A percentile compares a stretch with the other conserved stretches of the same genome.
phyloP scores from a whole-genome alignment of 2,797 vertebrate species.

The Myotis myotis region DNA sequence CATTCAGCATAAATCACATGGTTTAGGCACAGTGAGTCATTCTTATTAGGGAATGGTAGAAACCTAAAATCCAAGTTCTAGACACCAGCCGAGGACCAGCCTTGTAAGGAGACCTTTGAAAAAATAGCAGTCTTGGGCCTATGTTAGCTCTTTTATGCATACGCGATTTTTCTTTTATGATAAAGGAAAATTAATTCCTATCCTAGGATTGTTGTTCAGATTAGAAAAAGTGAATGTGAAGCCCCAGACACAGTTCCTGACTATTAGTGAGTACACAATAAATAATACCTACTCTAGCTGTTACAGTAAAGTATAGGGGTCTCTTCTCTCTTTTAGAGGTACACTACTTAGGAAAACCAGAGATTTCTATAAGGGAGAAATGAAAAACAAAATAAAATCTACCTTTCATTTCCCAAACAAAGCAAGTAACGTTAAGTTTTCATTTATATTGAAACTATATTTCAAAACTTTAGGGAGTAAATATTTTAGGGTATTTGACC shows the following conservation, averaged over 20 bases:
- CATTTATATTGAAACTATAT: slow-evolving; percentile 23
- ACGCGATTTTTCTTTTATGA: background rate
- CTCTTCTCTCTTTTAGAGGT: background rate
- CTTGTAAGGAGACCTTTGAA: slow-evolving; percentile 32
- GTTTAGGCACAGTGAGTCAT: background rate
- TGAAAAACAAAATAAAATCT: background rate
- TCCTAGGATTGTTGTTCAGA: background rate
- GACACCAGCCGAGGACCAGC: background rate
- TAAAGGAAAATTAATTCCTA: slow-evolving; percentile 23
- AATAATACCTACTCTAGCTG: background rate
- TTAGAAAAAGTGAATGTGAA: slow-evolving; percentile 35
- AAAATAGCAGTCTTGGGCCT: background rate
- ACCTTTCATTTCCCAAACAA: background rate
- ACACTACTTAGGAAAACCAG: background rate
- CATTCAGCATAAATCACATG: background rate
- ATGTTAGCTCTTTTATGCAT: background rate
- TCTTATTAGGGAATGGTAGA: slow-evolving; percentile 9
- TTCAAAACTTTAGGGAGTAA: slow-evolving; percentile 31
- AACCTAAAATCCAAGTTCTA: slow-evolving; percentile 50
- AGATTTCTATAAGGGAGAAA: background rate
- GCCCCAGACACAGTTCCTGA: background rate
- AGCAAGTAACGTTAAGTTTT: slow-evolving; percentile 30
- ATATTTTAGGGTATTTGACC: slow-evolving; percentile 27
- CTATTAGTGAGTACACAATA: background rate
- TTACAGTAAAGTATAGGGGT: background rate